phyloP scores from a whole-genome alignment of 2,888 invertebrate species.

The Margaritifera margaritifera region DNA sequence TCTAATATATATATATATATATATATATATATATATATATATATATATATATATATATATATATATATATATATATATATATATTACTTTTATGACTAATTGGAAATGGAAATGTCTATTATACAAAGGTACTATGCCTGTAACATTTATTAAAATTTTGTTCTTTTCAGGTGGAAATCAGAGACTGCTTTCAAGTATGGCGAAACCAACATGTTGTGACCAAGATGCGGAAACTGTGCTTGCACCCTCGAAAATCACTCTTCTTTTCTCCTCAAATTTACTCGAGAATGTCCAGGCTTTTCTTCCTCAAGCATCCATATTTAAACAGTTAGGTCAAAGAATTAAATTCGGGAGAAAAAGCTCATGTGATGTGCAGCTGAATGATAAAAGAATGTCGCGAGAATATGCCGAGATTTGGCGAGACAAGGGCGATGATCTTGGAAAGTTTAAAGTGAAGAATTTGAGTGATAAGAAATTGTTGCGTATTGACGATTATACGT shows the following conservation, averaged over 20 bases:
- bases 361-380: conserved; percentile 11
- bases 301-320: conserved; percentile 5
- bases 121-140: no score
- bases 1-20: no score
- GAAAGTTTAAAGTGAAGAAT: conserved; percentile 16
- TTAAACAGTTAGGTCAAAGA: conserved; percentile 2
- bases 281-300: conserved; percentile 3
- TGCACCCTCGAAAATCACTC: conserved; percentile 9
- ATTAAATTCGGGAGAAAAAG: conserved; percentile 12
- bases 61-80: no score
- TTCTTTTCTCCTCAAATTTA: conserved; percentile 6
- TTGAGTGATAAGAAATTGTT: conserved; percentile 16
- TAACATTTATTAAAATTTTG: no score
- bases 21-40: no score
- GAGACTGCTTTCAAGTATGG: no score
- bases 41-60: no score
- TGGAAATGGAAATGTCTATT: no score
- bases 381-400: conserved; percentile 20
- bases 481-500: conserved; percentile 5
- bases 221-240: conserved; percentile 6
- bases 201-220: no score
- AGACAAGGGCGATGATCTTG: conserved; percentile 9
- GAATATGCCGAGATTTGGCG: conserved; percentile 16
- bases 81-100: no score
- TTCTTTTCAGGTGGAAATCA: no score